Base-by-base conservation (phyloP, 30 jellyfish, hydroid and myxozoan species). In the Turritopsis dohrnii region DNA sequence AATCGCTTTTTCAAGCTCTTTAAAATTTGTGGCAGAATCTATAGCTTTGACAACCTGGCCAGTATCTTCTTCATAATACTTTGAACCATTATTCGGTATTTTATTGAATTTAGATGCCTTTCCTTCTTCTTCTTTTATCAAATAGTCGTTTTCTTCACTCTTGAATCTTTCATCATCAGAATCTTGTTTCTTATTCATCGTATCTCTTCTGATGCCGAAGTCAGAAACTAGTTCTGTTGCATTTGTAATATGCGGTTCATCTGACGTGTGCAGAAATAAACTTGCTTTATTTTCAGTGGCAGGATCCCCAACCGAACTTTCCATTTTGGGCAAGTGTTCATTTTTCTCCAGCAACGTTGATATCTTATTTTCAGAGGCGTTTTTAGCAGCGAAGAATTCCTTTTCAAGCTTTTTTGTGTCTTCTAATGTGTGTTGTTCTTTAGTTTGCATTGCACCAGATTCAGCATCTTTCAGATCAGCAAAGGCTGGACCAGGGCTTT, bases 101-200 rank as follows among this genome's bases (percentile, higher is more conserved):
- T 41, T 41, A 13, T 41, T 41, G 60, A 41, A 41, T 13, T 41
- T 41, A 41, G 60, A 3, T 19, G 16, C 30, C 4, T 27, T 69
- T 8, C 31, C 22, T 69, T 69, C 77, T 27, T 69, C 22, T 19
- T 69, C 77, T 27, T 19, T 69, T 23, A 69, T 69, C 31, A n/a
- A 60, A 65, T 80, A 80, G n/a, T 80, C 81, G 0, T 18, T 65
- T 52, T 52, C 87, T 23, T 80, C 87, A 19, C 69, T 69, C 53
- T 80, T 80, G 18, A 52, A 52, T 28, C 82, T 80, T 54, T 80
- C 87, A 20, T 53, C 77, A 27, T 1, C 30, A 69, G 31, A n/a
- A 27, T 69, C 30, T 69, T 7, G 77, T 69, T 69, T 69, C 19
- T n/a, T n/a, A 23, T 69, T 23, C 28, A 69, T 8, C 30, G 8